Percentiles rank a stretch among this genome's conserved stretches.
phyloP scores from a whole-genome alignment of 2,113 vertebrate species.

The Ailuropoda melanoleuca region DNA sequence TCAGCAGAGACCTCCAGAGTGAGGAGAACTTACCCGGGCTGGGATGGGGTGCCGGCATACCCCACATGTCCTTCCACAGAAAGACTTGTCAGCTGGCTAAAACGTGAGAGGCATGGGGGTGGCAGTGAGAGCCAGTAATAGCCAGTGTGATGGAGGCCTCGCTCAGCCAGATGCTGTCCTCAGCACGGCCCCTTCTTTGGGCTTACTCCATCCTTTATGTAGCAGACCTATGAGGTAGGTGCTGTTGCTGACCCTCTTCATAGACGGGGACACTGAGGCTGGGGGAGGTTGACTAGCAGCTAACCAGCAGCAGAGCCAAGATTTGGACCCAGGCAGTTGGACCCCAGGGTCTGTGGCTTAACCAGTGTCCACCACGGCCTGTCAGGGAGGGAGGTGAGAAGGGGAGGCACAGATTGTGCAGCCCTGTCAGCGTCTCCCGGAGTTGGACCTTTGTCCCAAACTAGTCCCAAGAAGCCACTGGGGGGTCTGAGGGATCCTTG shows the following conservation, averaged over 20 bases:
- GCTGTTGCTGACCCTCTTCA: neutral
- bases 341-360: neutral
- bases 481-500: neutral
- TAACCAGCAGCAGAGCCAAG: neutral
- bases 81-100: neutral
- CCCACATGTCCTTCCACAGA: neutral
- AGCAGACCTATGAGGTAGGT: neutral
- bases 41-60: no score
- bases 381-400: neutral
- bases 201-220: neutral
- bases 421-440: neutral
- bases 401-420: rapidly evolving
- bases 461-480: neutral
- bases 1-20: neutral
- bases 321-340: neutral
- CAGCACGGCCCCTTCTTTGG: neutral
- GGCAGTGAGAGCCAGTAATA: neutral
- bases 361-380: neutral
- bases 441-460: neutral
- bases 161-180: neutral
- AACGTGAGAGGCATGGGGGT: neutral
- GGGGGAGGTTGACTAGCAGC: neutral
- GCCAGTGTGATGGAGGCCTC: rapidly evolving
- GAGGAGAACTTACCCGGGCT: neutral
- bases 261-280: neutral